Percentiles rank a stretch among this genome's conserved stretches.
Evolutionary conservation across 92 coral and sea anemone genomes (phyloP).

Genomic region (Parazoanthus swiftii): DNA sequence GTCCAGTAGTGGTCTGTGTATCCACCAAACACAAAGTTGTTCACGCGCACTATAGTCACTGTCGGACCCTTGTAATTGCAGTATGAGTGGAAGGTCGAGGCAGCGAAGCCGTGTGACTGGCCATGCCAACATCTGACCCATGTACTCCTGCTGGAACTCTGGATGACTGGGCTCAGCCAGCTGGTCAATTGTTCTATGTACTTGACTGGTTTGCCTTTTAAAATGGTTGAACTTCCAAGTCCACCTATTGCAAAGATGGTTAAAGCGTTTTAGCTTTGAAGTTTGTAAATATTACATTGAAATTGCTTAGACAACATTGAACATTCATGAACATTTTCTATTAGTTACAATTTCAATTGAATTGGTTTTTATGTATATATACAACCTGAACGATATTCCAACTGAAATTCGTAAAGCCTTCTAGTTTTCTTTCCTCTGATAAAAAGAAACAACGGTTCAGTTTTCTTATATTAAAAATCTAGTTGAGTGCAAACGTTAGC

Average conservation of each 20-base stretch:
- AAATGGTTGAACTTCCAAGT: not conserved
- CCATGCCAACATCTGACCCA: conserved; percentile 20
- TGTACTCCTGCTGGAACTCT: not conserved
- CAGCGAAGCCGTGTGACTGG: conserved; percentile 13
- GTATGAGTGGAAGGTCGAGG: conserved; percentile 29
- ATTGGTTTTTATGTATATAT: no score
- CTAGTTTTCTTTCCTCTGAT: no score
- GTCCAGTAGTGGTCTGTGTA: conserved; percentile 33
- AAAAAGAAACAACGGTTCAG: no score
- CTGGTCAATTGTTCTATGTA: not conserved
- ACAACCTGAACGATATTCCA: no score
- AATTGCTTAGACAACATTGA: no score
- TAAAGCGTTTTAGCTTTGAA: no score
- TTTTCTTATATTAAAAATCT: no score
- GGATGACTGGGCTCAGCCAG: conserved; percentile 17
- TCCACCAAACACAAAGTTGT: conserved; percentile 33
- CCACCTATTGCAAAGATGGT: not conserved
- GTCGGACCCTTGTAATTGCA: conserved; percentile 40
- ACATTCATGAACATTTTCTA: no score
- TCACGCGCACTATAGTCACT: conserved; percentile 11
- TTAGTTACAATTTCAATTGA: no score
- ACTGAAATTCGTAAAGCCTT: no score
- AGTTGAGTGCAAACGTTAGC: not conserved
- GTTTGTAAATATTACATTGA: no score
- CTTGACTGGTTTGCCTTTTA: not conserved